Base-by-base conservation (phyloP, 2,888 invertebrate genomes). In the Erebia aethiops region DNA sequence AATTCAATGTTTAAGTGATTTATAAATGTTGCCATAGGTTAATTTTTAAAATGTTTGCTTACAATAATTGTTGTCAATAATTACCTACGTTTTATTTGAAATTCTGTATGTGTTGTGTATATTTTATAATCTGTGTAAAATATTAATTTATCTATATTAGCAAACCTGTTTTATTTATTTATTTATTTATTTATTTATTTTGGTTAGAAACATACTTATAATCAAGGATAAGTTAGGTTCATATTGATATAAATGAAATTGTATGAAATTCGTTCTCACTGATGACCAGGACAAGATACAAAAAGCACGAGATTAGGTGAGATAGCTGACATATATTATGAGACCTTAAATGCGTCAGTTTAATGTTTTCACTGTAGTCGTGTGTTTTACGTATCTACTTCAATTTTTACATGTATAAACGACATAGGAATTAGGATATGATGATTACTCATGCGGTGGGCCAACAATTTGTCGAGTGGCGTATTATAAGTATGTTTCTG, bases 11-110 rank as follows among this genome's bases (percentile, higher is more conserved):
- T 26, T n/a, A 43, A 62, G 14, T 66, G 66, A 65, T n/a, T 43
- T 51, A 46, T 61, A 57, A 71, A 46, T 71, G 71, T 71, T 66
- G 69, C 56, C 71, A 66, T 69, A 68, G 18, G 64, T 64, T 65
- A 49, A 26, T 63, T 57, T 58, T 56, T 54, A 63, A 64, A 62
- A 67, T 69, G 69, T 66, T 62, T 71, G 68, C 68, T 61, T 71
- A 52, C 52, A 52, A 70, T 41, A 51, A 16, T 60, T 62, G 49
- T 58, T 66, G 35, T 66, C 11, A 46, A 60, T 49, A 63, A 51
- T 51, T 62, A 62, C 5, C 0, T 26, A 26, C 26, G 13, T 16
- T n/a, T 63, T n/a, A 26, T 26, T 21, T 49, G 18, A 26, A 21
- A 51, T 49, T 13, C 46, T 49, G 5, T 26, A 49, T 51, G 64